phyloP scores from a whole-genome alignment of 1,140 invertebrate genomes.

The Agrypnia vestita region DNA sequence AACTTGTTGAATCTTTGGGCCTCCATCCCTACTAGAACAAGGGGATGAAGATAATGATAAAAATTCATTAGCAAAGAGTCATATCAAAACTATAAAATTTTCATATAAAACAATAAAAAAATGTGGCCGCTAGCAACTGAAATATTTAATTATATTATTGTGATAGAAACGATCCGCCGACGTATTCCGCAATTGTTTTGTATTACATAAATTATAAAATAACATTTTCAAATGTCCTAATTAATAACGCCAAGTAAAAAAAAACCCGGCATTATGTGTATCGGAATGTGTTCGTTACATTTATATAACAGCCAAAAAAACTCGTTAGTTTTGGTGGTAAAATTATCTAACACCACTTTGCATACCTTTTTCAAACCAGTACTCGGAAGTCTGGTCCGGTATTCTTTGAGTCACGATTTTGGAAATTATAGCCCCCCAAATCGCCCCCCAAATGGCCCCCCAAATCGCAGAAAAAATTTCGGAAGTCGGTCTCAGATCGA shows the following conservation, averaged over 20 bases:
- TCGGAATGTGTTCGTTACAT: neutral
- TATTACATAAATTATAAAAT: neutral
- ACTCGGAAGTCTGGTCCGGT: neutral
- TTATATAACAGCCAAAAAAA: conserved; percentile 6
- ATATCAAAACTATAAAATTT: no score
- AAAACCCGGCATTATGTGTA: neutral
- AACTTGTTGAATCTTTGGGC: no score
- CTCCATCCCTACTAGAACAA: no score
- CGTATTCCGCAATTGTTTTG: no score
- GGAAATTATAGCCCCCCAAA: neutral
- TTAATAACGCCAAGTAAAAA: neutral
- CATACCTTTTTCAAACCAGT: neutral
- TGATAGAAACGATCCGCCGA: no score
- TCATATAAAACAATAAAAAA: no score
- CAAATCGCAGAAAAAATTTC: neutral
- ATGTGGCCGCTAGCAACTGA: no score
- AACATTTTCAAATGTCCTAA: neutral
- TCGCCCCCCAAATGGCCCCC: no score
- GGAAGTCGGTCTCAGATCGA: neutral
- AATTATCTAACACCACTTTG: conserved; percentile 7
- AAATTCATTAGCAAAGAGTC: no score
- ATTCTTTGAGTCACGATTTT: neutral
- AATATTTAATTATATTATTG: no score
- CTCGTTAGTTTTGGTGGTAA: neutral
- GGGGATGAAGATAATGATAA: no score